phyloP scores from a whole-genome alignment of 1,140 invertebrate species.

The Paramacrobiotus metropolitanus region DNA sequence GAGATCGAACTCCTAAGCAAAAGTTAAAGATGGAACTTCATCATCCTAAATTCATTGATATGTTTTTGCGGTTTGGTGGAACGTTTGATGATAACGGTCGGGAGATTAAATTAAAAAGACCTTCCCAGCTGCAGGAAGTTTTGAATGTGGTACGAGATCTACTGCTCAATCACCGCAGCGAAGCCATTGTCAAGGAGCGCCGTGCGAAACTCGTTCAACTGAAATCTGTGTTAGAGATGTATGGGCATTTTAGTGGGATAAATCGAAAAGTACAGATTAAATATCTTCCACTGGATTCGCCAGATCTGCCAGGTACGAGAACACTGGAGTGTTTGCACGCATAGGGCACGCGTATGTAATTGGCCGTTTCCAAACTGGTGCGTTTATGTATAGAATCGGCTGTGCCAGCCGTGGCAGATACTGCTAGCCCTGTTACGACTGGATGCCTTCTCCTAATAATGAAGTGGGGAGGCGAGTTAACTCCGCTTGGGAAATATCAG shows the following conservation, averaged over 20 bases:
- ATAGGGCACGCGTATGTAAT: neutral
- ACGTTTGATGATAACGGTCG: conserved; percentile 57
- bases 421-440: neutral
- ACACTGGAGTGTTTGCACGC: neutral
- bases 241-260: conserved; percentile 98
- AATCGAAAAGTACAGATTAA: conserved; percentile 99
- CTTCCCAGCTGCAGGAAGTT: conserved; percentile 86
- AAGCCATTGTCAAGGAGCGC: conserved; percentile 85
- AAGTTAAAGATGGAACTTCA: conserved; percentile 99
- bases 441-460: conserved; percentile 56
- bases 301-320: conserved; percentile 4
- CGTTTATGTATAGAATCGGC: neutral
- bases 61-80: conserved; percentile 92
- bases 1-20: conserved; percentile 95
- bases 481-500: conserved; percentile 84
- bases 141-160: conserved; percentile 73
- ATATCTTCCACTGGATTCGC: conserved; percentile 49
- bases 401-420: neutral
- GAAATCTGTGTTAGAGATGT: conserved; percentile 97
- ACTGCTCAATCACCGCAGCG: conserved; percentile 46
- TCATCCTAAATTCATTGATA: conserved; percentile 94
- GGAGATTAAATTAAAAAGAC: conserved; percentile 75
- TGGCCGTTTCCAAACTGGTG: neutral
- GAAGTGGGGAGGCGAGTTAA: conserved; percentile 98
- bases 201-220: conserved; percentile 89